A percentile compares a stretch with the other conserved stretches of the same genome.
Evolutionary conservation across 2,797 vertebrate genomes (phyloP).

Genomic region (Acestrorhynchus altus): DNA sequence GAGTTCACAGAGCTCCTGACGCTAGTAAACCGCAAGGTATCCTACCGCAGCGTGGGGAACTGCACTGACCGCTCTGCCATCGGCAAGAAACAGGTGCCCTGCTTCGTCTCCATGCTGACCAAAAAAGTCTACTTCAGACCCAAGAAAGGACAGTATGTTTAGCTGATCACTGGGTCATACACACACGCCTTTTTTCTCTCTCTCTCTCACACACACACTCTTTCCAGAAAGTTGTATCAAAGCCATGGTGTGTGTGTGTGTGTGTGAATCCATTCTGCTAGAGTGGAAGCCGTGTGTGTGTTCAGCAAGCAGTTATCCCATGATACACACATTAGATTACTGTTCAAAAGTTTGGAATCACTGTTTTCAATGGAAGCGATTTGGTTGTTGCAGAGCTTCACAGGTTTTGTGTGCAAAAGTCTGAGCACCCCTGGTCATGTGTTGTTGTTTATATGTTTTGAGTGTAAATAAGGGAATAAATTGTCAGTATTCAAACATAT

Average conservation of each 20-base stretch:
- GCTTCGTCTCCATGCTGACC: slow-evolving; percentile 96
- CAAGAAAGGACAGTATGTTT: slow-evolving; percentile 68
- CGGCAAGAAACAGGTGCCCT: slow-evolving; percentile 97
- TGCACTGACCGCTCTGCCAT: slow-evolving; percentile 71
- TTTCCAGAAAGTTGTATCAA: background rate
- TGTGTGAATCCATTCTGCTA: background rate
- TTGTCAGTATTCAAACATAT: too few species aligned
- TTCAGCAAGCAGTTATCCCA: background rate
- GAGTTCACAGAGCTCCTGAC: slow-evolving; percentile 95
- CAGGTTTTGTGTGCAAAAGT: too few species aligned
- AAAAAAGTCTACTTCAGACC: slow-evolving; percentile 90
- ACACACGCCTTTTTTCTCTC: background rate
- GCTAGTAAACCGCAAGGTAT: slow-evolving; percentile 92
- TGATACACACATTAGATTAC: background rate
- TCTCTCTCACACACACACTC: background rate
- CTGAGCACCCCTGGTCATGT: too few species aligned
- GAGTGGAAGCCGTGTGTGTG: background rate
- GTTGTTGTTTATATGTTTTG: too few species aligned
- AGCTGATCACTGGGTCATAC: background rate
- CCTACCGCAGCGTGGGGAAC: slow-evolving; percentile 79
- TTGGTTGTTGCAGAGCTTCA: too few species aligned
- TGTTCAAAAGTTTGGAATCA: background rate
- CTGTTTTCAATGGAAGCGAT: background rate
- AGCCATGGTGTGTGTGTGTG: background rate
- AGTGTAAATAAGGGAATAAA: too few species aligned